Evolutionary conservation across 2,888 invertebrate species (phyloP).

Genomic region (Peribatodes rhomboidaria): DNA sequence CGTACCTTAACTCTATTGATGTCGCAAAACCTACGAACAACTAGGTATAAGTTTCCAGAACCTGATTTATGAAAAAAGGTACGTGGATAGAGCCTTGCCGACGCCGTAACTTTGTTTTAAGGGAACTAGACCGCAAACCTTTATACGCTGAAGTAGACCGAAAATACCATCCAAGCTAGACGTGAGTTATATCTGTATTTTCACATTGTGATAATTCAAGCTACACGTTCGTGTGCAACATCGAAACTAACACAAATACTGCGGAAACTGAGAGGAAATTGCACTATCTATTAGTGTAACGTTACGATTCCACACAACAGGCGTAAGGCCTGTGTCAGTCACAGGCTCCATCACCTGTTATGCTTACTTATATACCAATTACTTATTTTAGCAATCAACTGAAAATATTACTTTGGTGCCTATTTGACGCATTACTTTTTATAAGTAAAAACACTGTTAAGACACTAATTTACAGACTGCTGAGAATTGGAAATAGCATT

Average conservation of each 20-base stretch:
- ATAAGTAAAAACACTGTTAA: too few relatives aligned
- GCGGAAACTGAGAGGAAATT: conserved; percentile 48
- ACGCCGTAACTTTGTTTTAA: conserved; percentile 46
- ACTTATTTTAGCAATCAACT: too few relatives aligned
- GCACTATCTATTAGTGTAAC: conserved; percentile 47
- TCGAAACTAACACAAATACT: conserved; percentile 47
- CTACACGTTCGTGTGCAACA: conserved; percentile 39
- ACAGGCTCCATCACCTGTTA: background rate
- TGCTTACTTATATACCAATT: background rate
- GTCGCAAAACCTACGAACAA: conserved; percentile 14
- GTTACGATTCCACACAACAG: conserved; percentile 42
- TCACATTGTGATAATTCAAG: conserved; percentile 44
- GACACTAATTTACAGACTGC: too few relatives aligned
- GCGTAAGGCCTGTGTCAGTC: conserved; percentile 16
- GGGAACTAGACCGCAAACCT: conserved; percentile 54
- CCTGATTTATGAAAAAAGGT: conserved; percentile 45
- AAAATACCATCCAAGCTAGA: conserved; percentile 30
- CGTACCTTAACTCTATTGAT: conserved; percentile 9
- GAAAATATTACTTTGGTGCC: too few relatives aligned
- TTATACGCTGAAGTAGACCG: conserved; percentile 44
- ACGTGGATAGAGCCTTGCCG: conserved; percentile 30
- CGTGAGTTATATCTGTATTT: conserved; percentile 44
- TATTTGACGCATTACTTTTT: background rate
- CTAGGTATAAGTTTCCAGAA: conserved; percentile 16
- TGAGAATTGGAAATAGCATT: too few relatives aligned